Evolutionary conservation across 2,888 invertebrate species (phyloP), one percentile per base, ranked within the genome.

Genomic region (Apodemia zela): DNA sequence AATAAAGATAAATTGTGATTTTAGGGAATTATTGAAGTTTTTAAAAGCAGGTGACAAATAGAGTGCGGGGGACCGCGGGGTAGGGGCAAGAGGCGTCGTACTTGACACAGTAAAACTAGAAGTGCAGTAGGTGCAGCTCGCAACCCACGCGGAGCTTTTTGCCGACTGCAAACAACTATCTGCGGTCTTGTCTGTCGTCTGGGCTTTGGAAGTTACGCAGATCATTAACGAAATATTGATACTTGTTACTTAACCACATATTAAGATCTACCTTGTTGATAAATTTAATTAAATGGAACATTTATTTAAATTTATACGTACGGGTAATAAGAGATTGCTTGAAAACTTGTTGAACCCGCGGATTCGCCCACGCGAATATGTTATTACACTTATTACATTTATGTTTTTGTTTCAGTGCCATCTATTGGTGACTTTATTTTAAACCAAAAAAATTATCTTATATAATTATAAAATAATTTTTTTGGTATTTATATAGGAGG

Each of bases 81-180:
- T 77, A 80, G 82, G 85, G 87, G 78, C 85, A 84, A 83, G 85
- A 88, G 87, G 81, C 83, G 90, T 90, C 86, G 91, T 91, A 85
- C 91, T 91, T 91, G 91, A 90, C 91, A 91, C 89, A 91, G 90
- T 91, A 90, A 91, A 86, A 85, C 89, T 89, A 88, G 89, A 88
- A 88, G 88, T 89, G 89, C 91, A 91, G 89, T 90, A 89, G 89
- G 88, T 89, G 90, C 90, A 88, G 84, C 82, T 81, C 87, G 79
- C 51, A 6, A 74, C 90, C 91, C 85, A 91, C 91, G 82, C 82
- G 60, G 79, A 85, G 89, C 88, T 89, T 89, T 88, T 89, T 86
- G 88, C 83, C 79, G 76, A 78, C 75, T 72, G 75, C 77, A 76
- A 77, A 77, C 75, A 71, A 74, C 79, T 78, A 78, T 75, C 74